Evolutionary conservation across 2,113 vertebrate species (phyloP).

Genomic region (Lycaon pictus): DNA sequence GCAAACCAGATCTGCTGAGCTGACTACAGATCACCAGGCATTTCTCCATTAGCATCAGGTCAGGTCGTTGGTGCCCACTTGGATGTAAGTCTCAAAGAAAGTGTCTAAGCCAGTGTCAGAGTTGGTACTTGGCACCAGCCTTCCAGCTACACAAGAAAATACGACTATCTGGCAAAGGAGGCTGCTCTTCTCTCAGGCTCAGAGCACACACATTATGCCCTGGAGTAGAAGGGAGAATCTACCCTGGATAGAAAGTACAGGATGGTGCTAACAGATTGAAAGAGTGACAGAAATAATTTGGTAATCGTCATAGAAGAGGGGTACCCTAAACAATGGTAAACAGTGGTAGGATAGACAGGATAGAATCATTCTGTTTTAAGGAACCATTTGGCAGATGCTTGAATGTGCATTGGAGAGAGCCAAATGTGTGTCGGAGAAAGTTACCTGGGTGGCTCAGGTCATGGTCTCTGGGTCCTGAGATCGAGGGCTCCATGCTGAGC

Average conservation of each 20-base stretch:
- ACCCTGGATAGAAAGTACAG: neutral
- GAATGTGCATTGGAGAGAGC: neutral
- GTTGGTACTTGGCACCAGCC: neutral
- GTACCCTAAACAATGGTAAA: neutral
- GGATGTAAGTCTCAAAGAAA: constrained; percentile 6
- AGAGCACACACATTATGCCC: neutral
- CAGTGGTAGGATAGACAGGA: neutral
- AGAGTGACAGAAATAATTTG: neutral
- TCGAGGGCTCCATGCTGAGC: neutral
- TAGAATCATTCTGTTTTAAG: constrained; percentile 32
- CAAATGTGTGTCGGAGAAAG: neutral
- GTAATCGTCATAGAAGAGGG: constrained; percentile 20
- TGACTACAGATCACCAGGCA: neutral
- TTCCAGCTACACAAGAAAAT: constrained; percentile 17
- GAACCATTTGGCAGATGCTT: neutral
- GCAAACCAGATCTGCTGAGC: neutral
- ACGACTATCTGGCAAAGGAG: neutral
- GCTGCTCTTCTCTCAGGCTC: neutral
- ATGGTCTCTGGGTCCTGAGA: neutral
- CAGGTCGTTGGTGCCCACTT: neutral
- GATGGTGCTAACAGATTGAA: neutral
- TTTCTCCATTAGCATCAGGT: neutral
- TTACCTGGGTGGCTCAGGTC: neutral
- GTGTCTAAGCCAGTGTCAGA: neutral
- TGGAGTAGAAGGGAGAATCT: neutral